Conservation (phyloP, 37 sponge, comb jelly and placozoan genomes). For the Beroe forskalii region DNA sequence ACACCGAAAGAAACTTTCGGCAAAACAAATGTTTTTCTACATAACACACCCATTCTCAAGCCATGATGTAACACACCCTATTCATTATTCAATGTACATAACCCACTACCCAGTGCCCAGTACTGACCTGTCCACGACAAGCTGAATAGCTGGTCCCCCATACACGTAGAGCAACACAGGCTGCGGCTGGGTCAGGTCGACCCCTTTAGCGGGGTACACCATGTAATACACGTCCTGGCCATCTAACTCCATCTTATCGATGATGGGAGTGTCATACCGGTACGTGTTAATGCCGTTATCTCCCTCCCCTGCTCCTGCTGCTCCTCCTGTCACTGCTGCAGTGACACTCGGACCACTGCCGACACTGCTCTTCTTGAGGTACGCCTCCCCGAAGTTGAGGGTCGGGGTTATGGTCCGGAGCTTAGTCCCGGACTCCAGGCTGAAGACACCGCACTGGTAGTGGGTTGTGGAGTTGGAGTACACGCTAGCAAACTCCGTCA, state of each 20-base stretch:
- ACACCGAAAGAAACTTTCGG: too few species aligned
- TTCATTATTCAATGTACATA: too few species aligned
- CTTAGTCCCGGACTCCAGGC: neutral
- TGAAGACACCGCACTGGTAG: conserved; percentile 44
- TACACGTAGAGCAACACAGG: conserved; percentile 62
- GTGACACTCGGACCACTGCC: neutral
- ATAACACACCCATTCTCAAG: too few species aligned
- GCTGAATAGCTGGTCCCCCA: conserved; percentile 59
- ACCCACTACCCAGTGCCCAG: too few species aligned
- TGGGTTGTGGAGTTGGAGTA: conserved; percentile 55
- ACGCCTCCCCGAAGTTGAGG: conserved; percentile 46
- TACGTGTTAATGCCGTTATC: neutral
- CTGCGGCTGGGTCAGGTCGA: conserved; percentile 47
- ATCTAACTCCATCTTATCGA: neutral
- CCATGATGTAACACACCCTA: too few species aligned
- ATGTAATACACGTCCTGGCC: conserved; percentile 38
- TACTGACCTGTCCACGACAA: conserved; percentile 62
- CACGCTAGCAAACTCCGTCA: conserved; percentile 46
- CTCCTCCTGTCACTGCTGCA: neutral
- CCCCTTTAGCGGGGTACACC: conserved; percentile 55
- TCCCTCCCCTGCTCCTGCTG: neutral
- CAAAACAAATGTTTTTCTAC: too few species aligned
- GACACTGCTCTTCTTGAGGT: neutral
- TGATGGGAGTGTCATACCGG: conserved; percentile 43
- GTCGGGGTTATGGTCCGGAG: conserved; percentile 1